Percentiles rank a stretch among this genome's conserved stretches.
phyloP scores from a whole-genome alignment of 1,140 invertebrate genomes.

The Heliconius congener region DNA sequence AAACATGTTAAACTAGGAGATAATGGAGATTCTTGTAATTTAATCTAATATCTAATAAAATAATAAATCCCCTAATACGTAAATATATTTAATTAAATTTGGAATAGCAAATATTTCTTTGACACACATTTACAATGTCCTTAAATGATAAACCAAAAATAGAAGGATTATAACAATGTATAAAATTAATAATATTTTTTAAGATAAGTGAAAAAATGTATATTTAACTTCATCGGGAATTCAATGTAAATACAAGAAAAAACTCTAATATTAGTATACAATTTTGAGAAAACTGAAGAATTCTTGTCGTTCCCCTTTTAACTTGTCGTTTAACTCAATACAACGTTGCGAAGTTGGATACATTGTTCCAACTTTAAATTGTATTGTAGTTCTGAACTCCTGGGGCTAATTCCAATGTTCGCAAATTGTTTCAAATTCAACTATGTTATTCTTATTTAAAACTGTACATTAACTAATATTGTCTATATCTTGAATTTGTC shows the following conservation, averaged over 20 bases:
- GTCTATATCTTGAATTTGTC: no score
- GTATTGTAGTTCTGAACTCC: conserved; percentile 26
- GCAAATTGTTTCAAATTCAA: conserved; percentile 17
- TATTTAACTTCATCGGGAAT: not conserved
- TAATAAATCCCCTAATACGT: no score
- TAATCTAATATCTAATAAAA: no score
- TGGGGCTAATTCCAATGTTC: conserved; percentile 11
- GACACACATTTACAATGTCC: no score
- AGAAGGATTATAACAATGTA: no score
- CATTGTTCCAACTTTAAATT: conserved; percentile 29
- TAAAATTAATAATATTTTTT: no score
- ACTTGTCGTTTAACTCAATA: conserved; percentile 32
- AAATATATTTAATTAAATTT: no score
- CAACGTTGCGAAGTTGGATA: conserved; percentile 25
- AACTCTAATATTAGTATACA: not conserved
- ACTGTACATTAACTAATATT: not conserved
- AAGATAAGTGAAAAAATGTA: no score
- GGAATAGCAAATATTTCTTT: no score
- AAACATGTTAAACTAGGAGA: no score
- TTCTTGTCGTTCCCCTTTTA: conserved; percentile 27
- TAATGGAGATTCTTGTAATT: no score
- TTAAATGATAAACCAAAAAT: no score
- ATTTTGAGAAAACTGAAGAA: conserved; percentile 16
- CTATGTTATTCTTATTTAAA: conserved; percentile 11
- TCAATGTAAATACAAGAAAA: not conserved